Conservation (phyloP, 2,797 vertebrate genomes). For the Paratrypauchen microcephalus region DNA sequence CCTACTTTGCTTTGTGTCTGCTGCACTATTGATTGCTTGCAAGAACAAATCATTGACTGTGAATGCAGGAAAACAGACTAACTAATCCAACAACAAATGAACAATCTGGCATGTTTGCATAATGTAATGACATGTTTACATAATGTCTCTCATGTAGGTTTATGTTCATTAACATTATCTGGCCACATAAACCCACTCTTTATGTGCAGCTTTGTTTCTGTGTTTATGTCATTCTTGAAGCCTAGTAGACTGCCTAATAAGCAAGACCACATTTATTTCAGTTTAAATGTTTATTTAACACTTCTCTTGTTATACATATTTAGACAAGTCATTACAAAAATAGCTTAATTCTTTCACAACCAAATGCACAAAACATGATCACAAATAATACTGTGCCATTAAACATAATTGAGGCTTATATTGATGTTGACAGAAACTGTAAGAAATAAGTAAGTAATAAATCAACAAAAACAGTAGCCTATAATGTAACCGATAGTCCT, state of each 20-base stretch:
- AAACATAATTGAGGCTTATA: slow-evolving; percentile 32
- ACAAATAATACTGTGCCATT: slow-evolving; percentile 62
- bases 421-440: slow-evolving; percentile 61
- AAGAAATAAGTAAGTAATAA: slow-evolving; percentile 42
- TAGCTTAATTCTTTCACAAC: slow-evolving; percentile 76
- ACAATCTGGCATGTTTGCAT: too few relatives aligned
- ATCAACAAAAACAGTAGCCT: slow-evolving; percentile 50
- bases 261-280: slow-evolving; percentile 45
- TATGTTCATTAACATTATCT: too few relatives aligned
- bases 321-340: slow-evolving; percentile 77
- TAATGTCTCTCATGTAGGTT: too few relatives aligned
- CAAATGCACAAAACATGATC: slow-evolving; percentile 71
- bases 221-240: not conserved
- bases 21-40: too few relatives aligned
- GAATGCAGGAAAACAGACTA: too few relatives aligned
- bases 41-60: too few relatives aligned
- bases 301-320: slow-evolving; percentile 65
- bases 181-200: too few relatives aligned
- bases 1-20: not conserved
- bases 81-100: too few relatives aligned
- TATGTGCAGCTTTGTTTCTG: not conserved
- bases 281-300: slow-evolving; percentile 68
- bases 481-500: slow-evolving; percentile 43
- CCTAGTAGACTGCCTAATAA: not conserved
- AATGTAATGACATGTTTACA: too few relatives aligned